Evolutionary conservation across 2,888 invertebrate species (phyloP), one percentile per base, ranked within the genome.

Genomic region (Neoaliturus tenellus): DNA sequence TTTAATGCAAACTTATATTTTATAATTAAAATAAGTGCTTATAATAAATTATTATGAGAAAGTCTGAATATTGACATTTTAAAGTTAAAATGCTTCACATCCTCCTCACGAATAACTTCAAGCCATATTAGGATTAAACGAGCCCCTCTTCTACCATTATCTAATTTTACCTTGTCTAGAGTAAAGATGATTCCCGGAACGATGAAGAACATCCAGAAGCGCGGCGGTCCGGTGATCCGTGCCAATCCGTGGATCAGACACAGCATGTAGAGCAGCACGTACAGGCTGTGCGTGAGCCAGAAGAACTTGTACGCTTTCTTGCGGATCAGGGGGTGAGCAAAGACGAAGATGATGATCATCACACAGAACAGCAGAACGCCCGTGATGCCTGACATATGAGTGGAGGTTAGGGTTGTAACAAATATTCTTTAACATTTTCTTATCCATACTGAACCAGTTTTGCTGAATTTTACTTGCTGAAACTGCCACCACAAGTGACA

Each of bases 311-410:
- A 98, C 0, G 98, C 98, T 88, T 96, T 96, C 90, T 98, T 97
- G 71, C 98, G 93, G 85, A 98, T 96, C 3, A 95, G 94, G 0
- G 98, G 98, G 91, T 98, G 98, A 0, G 98, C 98, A 90, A 99
- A 99, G n/a, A 98, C 96, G 89, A 98, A 98, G 87, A 99, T 98
- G 81, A 98, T 95, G 89, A 97, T 96, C 96, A 98, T 98, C 81
- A 98, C 95, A 81, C 96, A 92, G 89, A 98, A 98, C 0, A 98
- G 92, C 0, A 97, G 89, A 0, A 98, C 96, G 14, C 98, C 98
- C 1, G 96, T 97, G 3, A 97, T 90, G 86, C 98, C 97, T 96
- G 89, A 25, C 69, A 75, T n/a, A n/a, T n/a, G n/a, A n/a, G n/a
- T n/a, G n/a, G n/a, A n/a, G n/a, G n/a, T n/a, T n/a, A n/a, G n/a